Base-by-base conservation (phyloP, 2,888 invertebrate genomes). In the Caenorhabditis panamensis region DNA sequence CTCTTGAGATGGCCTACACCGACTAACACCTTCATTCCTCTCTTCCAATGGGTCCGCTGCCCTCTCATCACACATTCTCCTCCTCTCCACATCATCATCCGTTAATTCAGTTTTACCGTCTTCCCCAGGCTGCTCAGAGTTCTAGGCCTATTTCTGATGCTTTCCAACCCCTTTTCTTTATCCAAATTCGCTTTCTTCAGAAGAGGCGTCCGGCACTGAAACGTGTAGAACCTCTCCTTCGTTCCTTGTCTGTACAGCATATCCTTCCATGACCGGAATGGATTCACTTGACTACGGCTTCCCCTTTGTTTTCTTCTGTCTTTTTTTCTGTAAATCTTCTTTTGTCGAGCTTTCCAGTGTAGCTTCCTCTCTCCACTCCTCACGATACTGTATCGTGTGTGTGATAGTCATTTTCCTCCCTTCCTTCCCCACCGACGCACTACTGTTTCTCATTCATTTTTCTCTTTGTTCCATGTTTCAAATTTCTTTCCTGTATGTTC, bases 331-430 rank as follows among this genome's bases (percentile, higher is more conserved):
- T 28, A 28, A 63, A 31, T 6, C 44, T 18, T 20, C 28, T 56
- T 36, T 47, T 59, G 22, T 37, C 62, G 71, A 71, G 71, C 71
- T 71, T 71, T 71, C 47, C 68, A 58, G 68, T 37, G 68, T 68
- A 58, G 68, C n/a, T n/a, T n/a, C n/a, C n/a, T n/a, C n/a, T n/a
- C n/a, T n/a, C n/a, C n/a, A 54, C 58, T 31, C 49, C 22, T 31
- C 37, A 22, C 20, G 13, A 26, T 54, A 51, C 22, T 22, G 22
- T 11, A 41, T 9, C 13, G 16, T 11, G 2, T 41, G 41, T 41
- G 41, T 41, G 41, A 41, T 41, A 41, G 41, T 16, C 41, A 9
- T 41, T 13, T 16, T 5, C 31, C 4, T 98, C 98, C 0, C 99
- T n/a, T n/a, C n/a, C n/a, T n/a, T n/a, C n/a, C n/a, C n/a, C n/a